Base-by-base conservation (phyloP, 2,797 vertebrate genomes). In the Champsocephalus esox region DNA sequence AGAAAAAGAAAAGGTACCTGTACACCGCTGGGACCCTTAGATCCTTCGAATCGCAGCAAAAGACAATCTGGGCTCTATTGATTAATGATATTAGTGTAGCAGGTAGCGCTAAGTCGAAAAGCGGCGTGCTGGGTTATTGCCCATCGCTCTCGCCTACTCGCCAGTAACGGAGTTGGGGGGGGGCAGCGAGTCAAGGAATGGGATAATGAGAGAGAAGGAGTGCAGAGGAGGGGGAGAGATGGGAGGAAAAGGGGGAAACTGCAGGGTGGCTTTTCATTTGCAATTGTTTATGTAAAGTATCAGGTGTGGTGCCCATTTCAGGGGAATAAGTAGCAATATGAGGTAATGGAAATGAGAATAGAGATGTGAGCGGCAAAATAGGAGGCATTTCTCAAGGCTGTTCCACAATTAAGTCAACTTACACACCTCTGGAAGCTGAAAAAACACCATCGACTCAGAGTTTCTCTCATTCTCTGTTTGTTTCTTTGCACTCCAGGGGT, bases 11-110 rank as follows among this genome's bases (percentile, higher is more conserved):
- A 81, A 70, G 72, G 61, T 91, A 91, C 90, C 91, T 97, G 95
- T 93, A 96, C 95, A 97, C 97, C 96, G 92, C 95, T 97, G 97
- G 97, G 97, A 97, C 96, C 95, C 95, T 97, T 96, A 96, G 97
- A 97, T 96, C 85, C 90, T 90, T 80, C 60, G 95, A 96, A 96
- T 96, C 90, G 93, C 95, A 70, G 90, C 86, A 59, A 92, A 38
- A 92, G 95, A 95, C 96, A 98, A 97, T 98, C 97, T 96, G 95
- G 96, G 96, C 97, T 93, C 94, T 96, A 98, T 98, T 99, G 97
- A 99, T 99, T 98, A 98, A 98, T 98, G 97, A 98, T 98, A 98
- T 98, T 97, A 97, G 97, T 98, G 97, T 98, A 96, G 97, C 96
- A 96, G 96, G 96, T 97, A 97, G 94, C 92, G 86, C 91, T 92